These are phyloP conservation scores for Graptemys geographica DNA, from an alignment of 2,797 vertebrate species.

Conservation along the genomic window DNA sequence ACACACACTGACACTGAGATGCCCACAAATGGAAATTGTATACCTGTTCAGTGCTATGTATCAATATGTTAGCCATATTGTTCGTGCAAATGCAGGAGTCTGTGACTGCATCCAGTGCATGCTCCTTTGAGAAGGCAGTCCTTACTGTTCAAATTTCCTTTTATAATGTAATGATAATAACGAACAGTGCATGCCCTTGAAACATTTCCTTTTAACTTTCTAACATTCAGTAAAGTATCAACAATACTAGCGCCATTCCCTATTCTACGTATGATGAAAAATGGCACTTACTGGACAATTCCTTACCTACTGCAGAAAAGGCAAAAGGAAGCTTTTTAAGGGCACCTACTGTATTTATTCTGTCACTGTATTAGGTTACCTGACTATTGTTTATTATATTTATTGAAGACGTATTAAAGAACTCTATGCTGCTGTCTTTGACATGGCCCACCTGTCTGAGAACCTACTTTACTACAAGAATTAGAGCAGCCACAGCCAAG, in stretches of 20 bases:
- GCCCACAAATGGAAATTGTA: background rate
- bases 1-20: background rate
- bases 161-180: background rate
- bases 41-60: fast-evolving
- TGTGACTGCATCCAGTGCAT: fast-evolving
- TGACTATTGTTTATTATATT: background rate
- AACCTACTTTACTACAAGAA: background rate
- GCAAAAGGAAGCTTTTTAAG: background rate
- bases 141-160: background rate
- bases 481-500: conserved; percentile 22
- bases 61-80: background rate
- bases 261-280: background rate
- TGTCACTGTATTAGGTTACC: background rate
- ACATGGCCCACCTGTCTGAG: background rate
- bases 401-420: background rate
- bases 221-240: background rate
- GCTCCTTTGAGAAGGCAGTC: background rate
- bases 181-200: fast-evolving
- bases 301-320: background rate
- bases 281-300: background rate
- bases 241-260: background rate
- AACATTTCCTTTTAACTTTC: background rate
- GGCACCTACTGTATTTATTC: background rate
- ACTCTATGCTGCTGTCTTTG: background rate
- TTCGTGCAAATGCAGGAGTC: background rate